These are phyloP conservation scores for Coendou prehensilis DNA, from an alignment of 2,797 vertebrate genomes.

Conservation along the genomic window DNA sequence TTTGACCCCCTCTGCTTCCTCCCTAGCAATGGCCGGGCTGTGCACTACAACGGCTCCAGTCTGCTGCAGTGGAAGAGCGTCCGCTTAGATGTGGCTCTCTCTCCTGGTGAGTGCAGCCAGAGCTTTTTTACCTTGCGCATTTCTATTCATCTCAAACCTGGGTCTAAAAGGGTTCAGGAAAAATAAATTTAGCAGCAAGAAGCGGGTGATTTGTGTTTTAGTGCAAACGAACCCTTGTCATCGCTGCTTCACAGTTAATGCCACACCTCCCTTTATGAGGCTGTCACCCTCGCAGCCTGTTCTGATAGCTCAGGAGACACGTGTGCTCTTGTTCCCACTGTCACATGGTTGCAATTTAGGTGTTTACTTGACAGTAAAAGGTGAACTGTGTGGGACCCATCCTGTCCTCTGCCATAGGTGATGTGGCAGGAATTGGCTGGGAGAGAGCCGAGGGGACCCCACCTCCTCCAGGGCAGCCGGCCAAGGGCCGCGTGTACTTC, in stretches of 20 bases:
- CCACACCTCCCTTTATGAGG: neutral
- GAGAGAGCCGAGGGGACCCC: constrained; percentile 98
- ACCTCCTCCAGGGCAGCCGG: constrained; percentile 96
- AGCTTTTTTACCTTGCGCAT: neutral
- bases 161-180: neutral
- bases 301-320: neutral
- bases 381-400: neutral
- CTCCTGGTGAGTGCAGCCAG: constrained; percentile 92
- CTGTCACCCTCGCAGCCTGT: neutral
- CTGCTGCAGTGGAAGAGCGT: constrained; percentile 99
- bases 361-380: neutral
- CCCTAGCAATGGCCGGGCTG: constrained; percentile 96
- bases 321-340: neutral
- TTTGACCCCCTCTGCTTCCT: constrained; percentile 54
- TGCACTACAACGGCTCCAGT: constrained; percentile 99
- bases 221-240: neutral
- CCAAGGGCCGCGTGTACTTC: constrained; percentile 98
- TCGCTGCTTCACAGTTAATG: neutral
- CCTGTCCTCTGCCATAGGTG: constrained; percentile 89
- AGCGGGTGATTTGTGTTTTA: neutral
- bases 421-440: constrained; percentile 98
- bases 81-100: constrained; percentile 96
- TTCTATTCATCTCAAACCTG: neutral
- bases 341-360: neutral
- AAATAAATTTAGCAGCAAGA: neutral